Base-by-base conservation (phyloP, 2,797 vertebrate species). In the Falco biarmicus region DNA sequence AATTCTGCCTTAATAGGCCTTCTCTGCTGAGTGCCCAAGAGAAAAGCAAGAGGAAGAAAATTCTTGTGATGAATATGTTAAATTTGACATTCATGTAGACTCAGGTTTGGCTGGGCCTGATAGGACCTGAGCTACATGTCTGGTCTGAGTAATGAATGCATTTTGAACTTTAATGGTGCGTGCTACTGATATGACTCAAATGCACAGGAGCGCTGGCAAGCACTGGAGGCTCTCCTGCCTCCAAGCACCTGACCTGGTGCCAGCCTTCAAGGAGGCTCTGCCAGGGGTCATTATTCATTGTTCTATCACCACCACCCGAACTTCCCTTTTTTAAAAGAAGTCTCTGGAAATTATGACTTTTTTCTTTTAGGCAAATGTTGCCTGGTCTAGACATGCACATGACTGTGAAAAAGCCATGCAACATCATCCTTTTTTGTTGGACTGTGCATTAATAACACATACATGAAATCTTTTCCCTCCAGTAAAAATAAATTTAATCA, bases 61-160 rank as follows among this genome's bases (percentile, higher is more conserved):
- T 87, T 91, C 37, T 75, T 48, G 26, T 85, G 68, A 80, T 80
- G 48, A 92, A 64, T 92, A 91, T 43, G 9, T 86, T 94, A 90
- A 88, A 90, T 84, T 63, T 95, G 89, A 93, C 95, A 93, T 95
- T 96, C 80, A 63, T 1, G 0, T 26, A 82, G 66, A 32, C 32
- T 91, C 56, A 34, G 13, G 34, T 95, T 81, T 73, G 51, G 45
- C 60, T 8, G 3, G 65, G 64, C 69, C 71, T 87, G 78, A 60
- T 3, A 4, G 26, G 50, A 29, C 81, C 73, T 83, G 70, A 93
- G 69, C 77, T 84, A 65, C 34, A 32, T 3, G 4, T 86, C 90
- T 86, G 54, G 15, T 79, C 63, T 97, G 95, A 97, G 93, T 93
- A 97, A 97, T 82, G 63, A 97, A 97, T 82, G 63, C 50, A 31